Evolutionary conservation across 2,113 vertebrate genomes (phyloP).

Genomic region (Notechis scutatus): DNA sequence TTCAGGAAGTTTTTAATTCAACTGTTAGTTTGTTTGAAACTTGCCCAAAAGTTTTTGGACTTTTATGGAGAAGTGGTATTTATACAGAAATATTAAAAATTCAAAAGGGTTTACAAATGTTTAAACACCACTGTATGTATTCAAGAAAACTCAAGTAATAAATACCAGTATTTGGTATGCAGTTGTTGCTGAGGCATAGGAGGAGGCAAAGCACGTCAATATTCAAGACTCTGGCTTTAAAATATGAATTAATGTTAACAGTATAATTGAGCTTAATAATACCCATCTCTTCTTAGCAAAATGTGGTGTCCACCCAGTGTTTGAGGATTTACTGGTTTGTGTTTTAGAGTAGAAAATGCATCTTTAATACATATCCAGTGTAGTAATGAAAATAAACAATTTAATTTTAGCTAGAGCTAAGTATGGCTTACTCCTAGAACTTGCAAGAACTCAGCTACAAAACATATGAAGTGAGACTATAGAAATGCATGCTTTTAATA

Average conservation of each 20-base stretch:
- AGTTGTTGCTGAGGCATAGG: not conserved
- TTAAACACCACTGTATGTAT: not conserved
- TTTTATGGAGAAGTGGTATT: not conserved
- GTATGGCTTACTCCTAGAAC: not conserved
- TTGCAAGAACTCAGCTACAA: not conserved
- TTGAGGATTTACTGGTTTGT: not conserved
- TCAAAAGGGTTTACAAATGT: not conserved
- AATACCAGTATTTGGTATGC: not conserved
- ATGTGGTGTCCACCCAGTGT: not conserved
- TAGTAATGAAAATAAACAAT: not conserved
- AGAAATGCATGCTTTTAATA: not conserved
- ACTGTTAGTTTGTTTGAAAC: not conserved
- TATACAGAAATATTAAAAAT: not conserved
- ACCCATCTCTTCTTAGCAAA: not conserved
- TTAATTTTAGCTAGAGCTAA: not conserved
- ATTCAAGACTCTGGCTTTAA: not conserved
- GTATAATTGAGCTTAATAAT: not conserved
- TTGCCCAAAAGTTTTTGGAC: not conserved
- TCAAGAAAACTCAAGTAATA: conserved; percentile 1
- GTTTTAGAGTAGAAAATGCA: not conserved
- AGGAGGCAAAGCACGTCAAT: not conserved
- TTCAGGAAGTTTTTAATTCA: not conserved
- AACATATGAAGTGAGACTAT: not conserved
- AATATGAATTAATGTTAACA: conserved; percentile 2
- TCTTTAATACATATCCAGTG: not conserved